Base-by-base conservation (phyloP, 2,797 vertebrate species). In the Enteromius argenteus region DNA sequence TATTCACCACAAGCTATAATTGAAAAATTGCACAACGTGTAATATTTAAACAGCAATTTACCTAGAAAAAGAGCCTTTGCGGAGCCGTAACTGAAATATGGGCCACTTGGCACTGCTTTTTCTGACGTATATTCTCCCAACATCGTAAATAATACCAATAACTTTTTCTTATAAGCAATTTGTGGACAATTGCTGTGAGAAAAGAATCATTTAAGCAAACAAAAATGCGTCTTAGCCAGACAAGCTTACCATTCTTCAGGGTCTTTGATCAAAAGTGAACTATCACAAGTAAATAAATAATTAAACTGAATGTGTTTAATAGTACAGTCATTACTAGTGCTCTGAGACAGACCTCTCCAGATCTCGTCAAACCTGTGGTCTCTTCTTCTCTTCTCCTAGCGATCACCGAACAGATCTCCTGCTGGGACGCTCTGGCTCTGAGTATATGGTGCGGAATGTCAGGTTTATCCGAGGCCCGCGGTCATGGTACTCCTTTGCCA, bases 401-500 rank as follows among this genome's bases (percentile, higher is more conserved):
- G n/a, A 80, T 77, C 62, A 76, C 51, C n/a, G 78, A 21, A 14
- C 19, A 73, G 27, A 89, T 87, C 72, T 76, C 53, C 56, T 53
- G 3, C 58, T 19, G 11, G 64, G 21, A 19, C 1, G 19, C 71
- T 90, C 85, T 0, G 94, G 91, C 81, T 96, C 95, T 6, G 95
- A 92, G 88, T 94, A 90, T 89, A 97, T 95, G 5, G 94, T 97
- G 84, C 98, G 96, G 92, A 99, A 99, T 81, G 98, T 99, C 90
- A 99, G 89, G 93, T 99, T 99, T 89, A 99, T 96, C 88, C 97
- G 94, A 0, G 95, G 95, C 15, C 94, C 95, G 64, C 96, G 95
- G 69, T 97, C 97, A 53, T 99, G 98, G 91, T 99, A 99, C 81
- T 99, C 98, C 92, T 97, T 99, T 51, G 97, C 96, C 82, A 99